These are phyloP conservation scores for Musca domestica DNA, from an alignment of 1,140 invertebrate species.

Conservation along the genomic window DNA sequence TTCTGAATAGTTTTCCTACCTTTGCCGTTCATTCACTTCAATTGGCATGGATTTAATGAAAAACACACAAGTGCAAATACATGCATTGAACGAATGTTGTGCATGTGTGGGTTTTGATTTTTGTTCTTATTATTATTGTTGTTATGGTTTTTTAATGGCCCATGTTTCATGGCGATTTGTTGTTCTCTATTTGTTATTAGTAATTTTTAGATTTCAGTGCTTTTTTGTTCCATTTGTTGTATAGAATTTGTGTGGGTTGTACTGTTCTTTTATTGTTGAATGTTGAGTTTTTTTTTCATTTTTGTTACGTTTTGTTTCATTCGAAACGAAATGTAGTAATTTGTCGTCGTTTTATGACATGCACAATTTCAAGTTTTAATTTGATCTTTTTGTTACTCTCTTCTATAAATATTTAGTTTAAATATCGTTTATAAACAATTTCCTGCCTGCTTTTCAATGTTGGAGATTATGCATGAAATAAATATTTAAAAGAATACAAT, in stretches of 20 bases:
- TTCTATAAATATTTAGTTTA: constrained; percentile 19
- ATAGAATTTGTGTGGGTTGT: constrained; percentile 1
- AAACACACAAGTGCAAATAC: too few species aligned
- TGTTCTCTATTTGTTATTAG: too few species aligned
- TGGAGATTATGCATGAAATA: too few species aligned
- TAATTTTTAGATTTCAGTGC: background rate
- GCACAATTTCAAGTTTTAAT: constrained; percentile 22
- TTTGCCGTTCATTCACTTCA: too few species aligned
- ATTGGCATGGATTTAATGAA: too few species aligned
- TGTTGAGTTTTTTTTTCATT: background rate
- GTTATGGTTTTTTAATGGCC: too few species aligned
- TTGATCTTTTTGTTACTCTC: constrained; percentile 2
- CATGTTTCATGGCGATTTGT: too few species aligned
- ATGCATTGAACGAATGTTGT: too few species aligned
- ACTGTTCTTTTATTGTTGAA: background rate
- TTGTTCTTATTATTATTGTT: too few species aligned
- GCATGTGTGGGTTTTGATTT: too few species aligned
- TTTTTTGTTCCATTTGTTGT: background rate
- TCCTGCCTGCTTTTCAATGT: constrained; percentile 8
- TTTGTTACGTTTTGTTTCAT: background rate
- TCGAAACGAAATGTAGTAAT: constrained; percentile 6
- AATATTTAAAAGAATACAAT: too few species aligned
- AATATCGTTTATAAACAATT: constrained; percentile 20
- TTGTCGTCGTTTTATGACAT: constrained; percentile 20
- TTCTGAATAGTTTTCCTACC: too few species aligned